Conservation (phyloP, 35 echinoderm and acorn worm species). For the Acanthaster planci region DNA sequence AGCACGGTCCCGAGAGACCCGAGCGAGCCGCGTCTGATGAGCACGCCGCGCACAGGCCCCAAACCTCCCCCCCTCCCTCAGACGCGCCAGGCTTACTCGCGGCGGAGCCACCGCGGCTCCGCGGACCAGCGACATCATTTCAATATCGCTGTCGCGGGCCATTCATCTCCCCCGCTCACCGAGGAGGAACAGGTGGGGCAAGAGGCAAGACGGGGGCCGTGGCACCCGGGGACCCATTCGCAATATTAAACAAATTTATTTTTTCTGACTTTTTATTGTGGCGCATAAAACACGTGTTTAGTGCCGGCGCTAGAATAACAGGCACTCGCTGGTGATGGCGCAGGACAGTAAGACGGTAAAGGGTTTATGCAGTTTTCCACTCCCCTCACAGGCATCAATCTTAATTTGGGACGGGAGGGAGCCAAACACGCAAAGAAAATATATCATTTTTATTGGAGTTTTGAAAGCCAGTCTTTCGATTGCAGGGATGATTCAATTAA, state of each 20-base stretch:
- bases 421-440: neutral
- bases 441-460: neutral
- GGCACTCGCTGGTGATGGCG: neutral
- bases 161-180: neutral
- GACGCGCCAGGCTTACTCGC: too few relatives aligned
- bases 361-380: neutral
- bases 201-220: neutral
- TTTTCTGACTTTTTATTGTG: neutral
- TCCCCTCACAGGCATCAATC: slow-evolving; percentile 9
- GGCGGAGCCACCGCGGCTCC: neutral
- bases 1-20: neutral
- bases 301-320: slow-evolving; percentile 17
- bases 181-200: neutral
- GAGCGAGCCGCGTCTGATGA: neutral
- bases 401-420: neutral
- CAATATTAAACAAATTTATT: slow-evolving; percentile 22
- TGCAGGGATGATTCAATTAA: neutral
- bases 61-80: neutral
- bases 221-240: slow-evolving; percentile 8
- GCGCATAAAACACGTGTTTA: slow-evolving; percentile 29
- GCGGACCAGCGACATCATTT: neutral
- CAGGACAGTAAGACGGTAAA: too few relatives aligned
- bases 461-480: neutral
- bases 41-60: neutral
- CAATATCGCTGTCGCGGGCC: neutral